These are phyloP conservation scores for Corythoichthys intestinalis DNA, from an alignment of 2,113 vertebrate species.

Conservation along the genomic window DNA sequence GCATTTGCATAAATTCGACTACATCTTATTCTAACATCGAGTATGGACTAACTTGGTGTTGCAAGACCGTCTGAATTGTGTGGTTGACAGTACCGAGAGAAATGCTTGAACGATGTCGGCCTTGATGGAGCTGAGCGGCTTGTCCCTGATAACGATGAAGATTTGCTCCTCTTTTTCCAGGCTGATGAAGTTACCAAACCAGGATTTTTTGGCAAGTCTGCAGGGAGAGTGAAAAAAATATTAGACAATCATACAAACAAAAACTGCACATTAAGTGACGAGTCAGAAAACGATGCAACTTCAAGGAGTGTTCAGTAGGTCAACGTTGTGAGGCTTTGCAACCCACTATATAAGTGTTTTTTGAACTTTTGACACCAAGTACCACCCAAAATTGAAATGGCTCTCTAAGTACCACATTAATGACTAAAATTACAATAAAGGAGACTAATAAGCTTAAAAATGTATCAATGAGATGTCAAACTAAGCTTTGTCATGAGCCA, in stretches of 20 bases:
- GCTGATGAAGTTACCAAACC: slow-evolving; percentile 99
- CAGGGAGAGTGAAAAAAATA: background rate
- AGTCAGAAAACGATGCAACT: background rate
- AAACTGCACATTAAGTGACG: background rate
- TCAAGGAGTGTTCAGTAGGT: slow-evolving; percentile 17
- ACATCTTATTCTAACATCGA: too few relatives aligned
- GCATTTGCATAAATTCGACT: too few relatives aligned
- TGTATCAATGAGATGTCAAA: too few relatives aligned
- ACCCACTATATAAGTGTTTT: too few relatives aligned
- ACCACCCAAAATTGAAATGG: too few relatives aligned
- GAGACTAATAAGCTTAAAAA: too few relatives aligned
- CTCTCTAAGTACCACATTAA: too few relatives aligned
- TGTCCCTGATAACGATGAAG: slow-evolving; percentile 97
- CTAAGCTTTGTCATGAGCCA: too few relatives aligned
- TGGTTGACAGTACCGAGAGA: slow-evolving; percentile 79
- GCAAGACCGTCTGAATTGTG: background rate
- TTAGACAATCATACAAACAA: background rate
- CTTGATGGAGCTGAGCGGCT: slow-evolving; percentile 98
- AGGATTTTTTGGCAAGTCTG: slow-evolving; percentile 99
- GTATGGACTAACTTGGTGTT: too few relatives aligned
- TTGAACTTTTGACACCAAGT: too few relatives aligned
- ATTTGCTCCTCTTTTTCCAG: slow-evolving; percentile 99
- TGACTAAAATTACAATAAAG: too few relatives aligned
- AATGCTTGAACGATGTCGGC: slow-evolving; percentile 98
- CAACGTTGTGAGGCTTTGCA: background rate